Conservation (phyloP, 2,888 invertebrate genomes). For the Chaetoderma sp. region DNA sequence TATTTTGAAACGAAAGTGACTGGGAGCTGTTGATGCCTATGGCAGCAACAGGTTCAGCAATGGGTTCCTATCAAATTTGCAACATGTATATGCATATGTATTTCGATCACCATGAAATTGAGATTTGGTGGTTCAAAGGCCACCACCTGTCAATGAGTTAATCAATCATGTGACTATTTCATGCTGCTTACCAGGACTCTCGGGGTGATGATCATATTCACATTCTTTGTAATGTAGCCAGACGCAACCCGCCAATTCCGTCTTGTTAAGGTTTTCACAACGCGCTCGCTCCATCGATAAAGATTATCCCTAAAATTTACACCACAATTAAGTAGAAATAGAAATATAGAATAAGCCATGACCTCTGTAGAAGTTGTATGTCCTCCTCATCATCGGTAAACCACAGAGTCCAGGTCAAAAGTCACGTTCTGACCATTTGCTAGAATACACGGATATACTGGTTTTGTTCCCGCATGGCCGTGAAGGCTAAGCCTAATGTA, state of each 20-base stretch:
- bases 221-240: conserved; percentile 80
- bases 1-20: no score
- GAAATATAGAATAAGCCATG: background rate
- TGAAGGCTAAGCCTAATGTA: no score
- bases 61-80: no score
- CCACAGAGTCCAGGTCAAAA: background rate
- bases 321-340: background rate
- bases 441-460: background rate
- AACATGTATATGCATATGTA: no score
- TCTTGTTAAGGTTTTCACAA: conserved; percentile 82
- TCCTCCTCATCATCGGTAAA: background rate
- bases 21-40: no score
- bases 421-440: background rate
- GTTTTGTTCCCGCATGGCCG: no score
- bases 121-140: no score
- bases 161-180: no score
- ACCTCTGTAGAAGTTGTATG: background rate
- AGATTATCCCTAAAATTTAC: conserved; percentile 79
- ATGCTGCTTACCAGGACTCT: conserved; percentile 78
- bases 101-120: no score
- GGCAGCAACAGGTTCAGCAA: no score
- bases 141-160: no score
- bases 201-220: conserved; percentile 92
- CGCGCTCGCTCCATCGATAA: conserved; percentile 92
- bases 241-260: conserved; percentile 83